A percentile compares a stretch with the other conserved stretches of the same genome.
Evolutionary conservation across 2,888 invertebrate genomes (phyloP).

Genomic region (Drosophila yooni): DNA sequence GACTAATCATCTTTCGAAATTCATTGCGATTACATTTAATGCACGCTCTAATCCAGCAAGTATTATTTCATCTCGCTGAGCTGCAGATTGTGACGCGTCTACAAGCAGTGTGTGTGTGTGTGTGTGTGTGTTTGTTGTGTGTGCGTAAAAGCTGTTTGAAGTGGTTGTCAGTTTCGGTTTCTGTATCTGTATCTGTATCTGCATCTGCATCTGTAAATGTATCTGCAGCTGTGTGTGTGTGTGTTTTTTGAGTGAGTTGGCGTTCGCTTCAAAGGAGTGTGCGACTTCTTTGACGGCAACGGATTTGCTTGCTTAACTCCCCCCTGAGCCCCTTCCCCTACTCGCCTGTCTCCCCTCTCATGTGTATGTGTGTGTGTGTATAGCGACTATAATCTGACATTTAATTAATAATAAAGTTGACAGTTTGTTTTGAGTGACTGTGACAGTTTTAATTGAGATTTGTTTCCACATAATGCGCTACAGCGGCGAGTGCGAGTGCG

Average conservation of each 20-base stretch:
- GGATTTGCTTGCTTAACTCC: constrained; percentile 49
- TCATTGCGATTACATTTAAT: constrained; percentile 69
- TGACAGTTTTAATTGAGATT: constrained; percentile 83
- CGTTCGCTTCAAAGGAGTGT: constrained; percentile 70
- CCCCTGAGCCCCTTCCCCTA: background rate
- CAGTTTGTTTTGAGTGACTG: constrained; percentile 81
- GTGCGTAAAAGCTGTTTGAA: constrained; percentile 59
- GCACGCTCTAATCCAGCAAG: constrained; percentile 56
- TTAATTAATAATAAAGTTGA: constrained; percentile 84
- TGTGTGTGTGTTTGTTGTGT: constrained; percentile 22
- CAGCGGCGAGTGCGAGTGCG: constrained; percentile 20
- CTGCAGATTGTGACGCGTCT: constrained; percentile 46
- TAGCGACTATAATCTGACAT: constrained; percentile 81
- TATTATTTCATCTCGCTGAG: constrained; percentile 67
- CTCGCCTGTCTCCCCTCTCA: background rate
- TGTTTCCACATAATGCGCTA: constrained; percentile 58
- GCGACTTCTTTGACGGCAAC: constrained; percentile 67
- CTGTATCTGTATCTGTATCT: constrained; percentile 41
- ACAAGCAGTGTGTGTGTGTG: constrained; percentile 5
- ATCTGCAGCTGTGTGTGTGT: constrained; percentile 13
- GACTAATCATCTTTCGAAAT: constrained; percentile 65
- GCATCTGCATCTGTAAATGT: constrained; percentile 21
- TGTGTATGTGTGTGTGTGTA: constrained; percentile 26
- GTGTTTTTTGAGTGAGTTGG: constrained; percentile 29
- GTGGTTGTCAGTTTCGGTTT: constrained; percentile 64